phyloP scores from a whole-genome alignment of 1,140 invertebrate genomes.

The Aculops lycopersici region DNA sequence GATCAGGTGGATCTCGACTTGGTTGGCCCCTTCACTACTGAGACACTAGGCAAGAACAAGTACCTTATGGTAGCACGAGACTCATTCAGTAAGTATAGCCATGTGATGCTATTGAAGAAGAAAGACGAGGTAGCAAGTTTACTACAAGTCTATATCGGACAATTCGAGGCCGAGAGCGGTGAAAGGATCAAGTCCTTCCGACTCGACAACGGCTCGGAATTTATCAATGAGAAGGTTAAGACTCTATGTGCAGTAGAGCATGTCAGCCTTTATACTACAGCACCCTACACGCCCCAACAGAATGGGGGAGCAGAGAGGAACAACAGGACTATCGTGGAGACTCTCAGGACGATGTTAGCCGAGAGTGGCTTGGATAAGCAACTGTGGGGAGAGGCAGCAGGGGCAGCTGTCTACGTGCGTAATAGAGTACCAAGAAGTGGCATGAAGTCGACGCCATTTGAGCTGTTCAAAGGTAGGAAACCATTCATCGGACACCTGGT shows the following conservation, averaged over 20 bases:
- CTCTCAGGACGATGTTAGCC: background rate
- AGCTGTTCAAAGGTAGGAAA: background rate
- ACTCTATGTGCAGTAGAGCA: background rate
- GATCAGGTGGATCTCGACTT: background rate
- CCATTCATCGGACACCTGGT: background rate
- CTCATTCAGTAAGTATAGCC: conserved; percentile 2
- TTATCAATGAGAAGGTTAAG: conserved; percentile 4
- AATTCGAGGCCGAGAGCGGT: background rate
- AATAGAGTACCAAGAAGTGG: background rate
- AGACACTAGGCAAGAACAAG: background rate
- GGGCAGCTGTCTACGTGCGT: conserved; percentile 1
- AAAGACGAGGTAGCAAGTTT: conserved; percentile 2
- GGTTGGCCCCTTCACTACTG: conserved; percentile 4
- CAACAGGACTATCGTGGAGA: conserved; percentile 4
- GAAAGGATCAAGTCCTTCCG: conserved; percentile 4
- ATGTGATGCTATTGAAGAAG: conserved; percentile 5
- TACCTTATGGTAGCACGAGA: conserved; percentile 7
- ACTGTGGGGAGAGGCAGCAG: background rate
- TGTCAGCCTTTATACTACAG: conserved; percentile 4
- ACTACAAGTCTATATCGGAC: background rate
- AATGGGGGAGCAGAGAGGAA: background rate
- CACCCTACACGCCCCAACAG: conserved; percentile 6
- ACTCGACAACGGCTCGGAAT: conserved; percentile 7
- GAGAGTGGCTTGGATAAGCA: background rate
- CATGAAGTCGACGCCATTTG: conserved; percentile 1